These are phyloP conservation scores for Pteropus rufus DNA, from an alignment of 2,797 vertebrate genomes.

Conservation along the genomic window DNA sequence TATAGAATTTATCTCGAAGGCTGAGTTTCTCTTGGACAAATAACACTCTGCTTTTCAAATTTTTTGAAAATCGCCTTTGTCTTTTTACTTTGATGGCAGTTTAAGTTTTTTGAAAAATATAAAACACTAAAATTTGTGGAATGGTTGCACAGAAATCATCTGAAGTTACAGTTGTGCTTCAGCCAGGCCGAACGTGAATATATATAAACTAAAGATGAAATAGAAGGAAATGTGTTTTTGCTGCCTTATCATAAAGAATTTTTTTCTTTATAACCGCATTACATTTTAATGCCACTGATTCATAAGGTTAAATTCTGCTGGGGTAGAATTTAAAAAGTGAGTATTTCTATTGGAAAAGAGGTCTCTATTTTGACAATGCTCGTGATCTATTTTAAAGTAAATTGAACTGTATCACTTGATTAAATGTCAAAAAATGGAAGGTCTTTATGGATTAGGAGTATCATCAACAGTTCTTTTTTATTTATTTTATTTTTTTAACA, in stretches of 20 bases:
- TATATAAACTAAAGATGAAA: neutral
- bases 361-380: constrained; percentile 1
- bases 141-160: neutral
- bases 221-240: neutral
- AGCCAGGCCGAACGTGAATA: neutral
- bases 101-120: neutral
- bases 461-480: neutral
- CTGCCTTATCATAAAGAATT: neutral
- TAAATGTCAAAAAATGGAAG: neutral
- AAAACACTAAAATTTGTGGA: neutral
- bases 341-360: neutral
- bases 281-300: neutral
- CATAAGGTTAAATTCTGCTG: neutral
- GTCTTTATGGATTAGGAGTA: neutral
- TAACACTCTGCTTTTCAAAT: neutral
- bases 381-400: constrained; percentile 44
- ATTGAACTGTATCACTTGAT: neutral
- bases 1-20: neutral
- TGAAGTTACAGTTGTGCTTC: neutral
- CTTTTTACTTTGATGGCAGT: neutral
- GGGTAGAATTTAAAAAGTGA: neutral
- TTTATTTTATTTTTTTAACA: neutral
- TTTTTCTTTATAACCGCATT: neutral
- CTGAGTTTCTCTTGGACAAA: neutral
- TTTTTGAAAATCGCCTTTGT: neutral